These are phyloP conservation scores for Drosophila sechellia DNA, from an alignment of 1,140 invertebrate genomes.

Conservation along the genomic window DNA sequence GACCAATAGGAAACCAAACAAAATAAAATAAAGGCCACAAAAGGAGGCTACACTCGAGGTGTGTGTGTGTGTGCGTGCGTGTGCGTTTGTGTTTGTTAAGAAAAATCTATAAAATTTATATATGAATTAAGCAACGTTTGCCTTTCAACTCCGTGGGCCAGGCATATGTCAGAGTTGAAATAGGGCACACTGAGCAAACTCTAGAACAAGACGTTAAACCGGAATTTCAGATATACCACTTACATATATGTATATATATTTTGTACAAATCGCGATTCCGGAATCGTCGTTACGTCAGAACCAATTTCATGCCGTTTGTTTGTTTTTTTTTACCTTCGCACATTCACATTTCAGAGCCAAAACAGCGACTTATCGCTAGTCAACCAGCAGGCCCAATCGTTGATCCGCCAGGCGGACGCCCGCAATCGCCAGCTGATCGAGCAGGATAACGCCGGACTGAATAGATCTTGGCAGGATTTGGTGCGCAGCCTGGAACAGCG, in stretches of 20 bases:
- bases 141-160: conserved; percentile 15
- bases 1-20: conserved; percentile 29
- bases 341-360: conserved; percentile 67
- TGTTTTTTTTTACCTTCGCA: background rate
- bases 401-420: conserved; percentile 88
- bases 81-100: conserved; percentile 21
- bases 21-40: conserved; percentile 21
- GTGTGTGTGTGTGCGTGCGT: conserved; percentile 2
- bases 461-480: conserved; percentile 90
- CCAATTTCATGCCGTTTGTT: conserved; percentile 13
- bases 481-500: conserved; percentile 89
- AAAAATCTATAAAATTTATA: conserved; percentile 36
- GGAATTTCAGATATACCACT: background rate
- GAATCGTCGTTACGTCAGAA: conserved; percentile 29
- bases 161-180: conserved; percentile 68
- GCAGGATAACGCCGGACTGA: conserved; percentile 87
- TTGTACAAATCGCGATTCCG: conserved; percentile 16
- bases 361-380: conserved; percentile 84
- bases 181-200: conserved; percentile 16
- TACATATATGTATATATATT: background rate
- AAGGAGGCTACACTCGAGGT: conserved; percentile 35
- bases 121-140: conserved; percentile 34
- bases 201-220: background rate
- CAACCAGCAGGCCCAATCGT: conserved; percentile 88
- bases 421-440: conserved; percentile 88